phyloP scores from a whole-genome alignment of 1,140 invertebrate genomes.

The Camponotus pennsylvanicus region DNA sequence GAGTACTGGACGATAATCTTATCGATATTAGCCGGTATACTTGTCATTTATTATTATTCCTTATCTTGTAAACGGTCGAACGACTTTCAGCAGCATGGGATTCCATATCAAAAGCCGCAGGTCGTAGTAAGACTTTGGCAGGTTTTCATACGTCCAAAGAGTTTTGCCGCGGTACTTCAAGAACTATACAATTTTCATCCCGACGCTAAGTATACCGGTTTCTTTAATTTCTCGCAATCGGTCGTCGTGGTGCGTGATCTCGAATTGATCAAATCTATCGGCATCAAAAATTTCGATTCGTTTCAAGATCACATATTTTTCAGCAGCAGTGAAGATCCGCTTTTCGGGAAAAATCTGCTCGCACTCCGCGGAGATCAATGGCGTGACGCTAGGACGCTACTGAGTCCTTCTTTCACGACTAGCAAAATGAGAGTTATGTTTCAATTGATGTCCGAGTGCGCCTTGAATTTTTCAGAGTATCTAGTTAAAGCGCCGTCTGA shows the following conservation, averaged over 20 bases:
- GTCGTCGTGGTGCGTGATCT: constrained; percentile 79
- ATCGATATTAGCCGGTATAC: constrained; percentile 2
- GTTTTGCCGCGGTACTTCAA: not conserved
- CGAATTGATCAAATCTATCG: constrained; percentile 79
- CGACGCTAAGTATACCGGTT: constrained; percentile 72
- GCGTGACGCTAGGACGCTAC: constrained; percentile 75
- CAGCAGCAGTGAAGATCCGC: constrained; percentile 71
- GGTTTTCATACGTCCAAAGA: not conserved
- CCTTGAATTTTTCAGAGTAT: constrained; percentile 43
- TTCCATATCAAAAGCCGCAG: not conserved
- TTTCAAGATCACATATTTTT: constrained; percentile 82
- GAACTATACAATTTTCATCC: constrained; percentile 52
- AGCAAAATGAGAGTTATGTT: constrained; percentile 79
- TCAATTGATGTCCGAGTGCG: constrained; percentile 69
- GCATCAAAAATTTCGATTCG: constrained; percentile 77
- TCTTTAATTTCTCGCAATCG: constrained; percentile 67
- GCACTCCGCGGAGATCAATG: constrained; percentile 78
- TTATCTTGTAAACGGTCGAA: not conserved
- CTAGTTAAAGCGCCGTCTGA: constrained; percentile 70
- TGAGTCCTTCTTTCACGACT: constrained; percentile 81
- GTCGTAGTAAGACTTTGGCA: constrained; percentile 22
- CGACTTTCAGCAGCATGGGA: constrained; percentile 27
- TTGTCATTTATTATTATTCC: constrained; percentile 34
- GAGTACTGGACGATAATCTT: constrained; percentile 47
- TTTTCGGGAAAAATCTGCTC: constrained; percentile 80